Conservation (phyloP, 2,888 invertebrate genomes). For the Horisme vitalbata region DNA sequence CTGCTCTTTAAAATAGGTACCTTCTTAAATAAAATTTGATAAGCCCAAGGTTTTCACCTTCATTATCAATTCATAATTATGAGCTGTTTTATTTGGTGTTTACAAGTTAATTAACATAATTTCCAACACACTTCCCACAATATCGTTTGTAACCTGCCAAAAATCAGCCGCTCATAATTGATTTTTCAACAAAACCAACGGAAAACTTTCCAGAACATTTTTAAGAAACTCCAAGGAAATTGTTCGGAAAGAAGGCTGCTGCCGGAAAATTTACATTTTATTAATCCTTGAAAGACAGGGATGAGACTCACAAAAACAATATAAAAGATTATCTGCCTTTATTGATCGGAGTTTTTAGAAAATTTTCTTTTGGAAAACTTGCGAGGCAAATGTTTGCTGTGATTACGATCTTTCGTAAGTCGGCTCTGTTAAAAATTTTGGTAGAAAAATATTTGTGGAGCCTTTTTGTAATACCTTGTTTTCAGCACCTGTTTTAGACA, state of each 20-base stretch:
- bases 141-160: slow-evolving; percentile 13
- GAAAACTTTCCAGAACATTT: slow-evolving; percentile 23
- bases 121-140: slow-evolving; percentile 2
- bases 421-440: slow-evolving; percentile 2
- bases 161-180: slow-evolving; percentile 18
- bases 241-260: slow-evolving; percentile 27
- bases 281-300: slow-evolving; percentile 32
- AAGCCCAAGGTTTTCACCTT: too few species aligned
- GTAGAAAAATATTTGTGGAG: neutral
- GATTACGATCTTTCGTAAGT: slow-evolving; percentile 6
- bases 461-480: too few species aligned
- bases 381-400: slow-evolving; percentile 13
- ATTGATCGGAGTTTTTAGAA: slow-evolving; percentile 17
- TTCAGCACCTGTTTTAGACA: too few species aligned
- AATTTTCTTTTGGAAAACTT: slow-evolving; percentile 20
- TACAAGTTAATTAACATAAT: slow-evolving; percentile 3
- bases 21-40: too few species aligned
- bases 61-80: too few species aligned
- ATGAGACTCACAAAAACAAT: slow-evolving; percentile 33
- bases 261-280: slow-evolving; percentile 38
- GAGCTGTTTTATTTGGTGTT: slow-evolving; percentile 10
- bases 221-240: slow-evolving; percentile 26
- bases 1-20: too few species aligned
- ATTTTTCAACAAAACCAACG: slow-evolving; percentile 27
- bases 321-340: slow-evolving; percentile 31